Conservation (phyloP, 2,888 invertebrate genomes). For the Acrobasis repandana region DNA sequence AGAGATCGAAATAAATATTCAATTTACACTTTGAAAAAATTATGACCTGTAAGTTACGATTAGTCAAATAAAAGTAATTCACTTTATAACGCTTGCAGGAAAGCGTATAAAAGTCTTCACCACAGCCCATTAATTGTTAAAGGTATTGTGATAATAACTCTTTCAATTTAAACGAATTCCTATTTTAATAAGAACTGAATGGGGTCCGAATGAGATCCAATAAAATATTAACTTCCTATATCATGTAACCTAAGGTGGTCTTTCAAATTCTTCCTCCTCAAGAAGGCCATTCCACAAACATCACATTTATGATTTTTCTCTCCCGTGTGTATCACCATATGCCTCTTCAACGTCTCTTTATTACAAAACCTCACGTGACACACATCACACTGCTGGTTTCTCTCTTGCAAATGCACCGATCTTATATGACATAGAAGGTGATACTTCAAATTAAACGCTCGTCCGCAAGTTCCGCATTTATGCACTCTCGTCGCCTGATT, state of each 20-base stretch:
- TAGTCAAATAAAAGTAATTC: too few species aligned
- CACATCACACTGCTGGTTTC: conserved; percentile 78
- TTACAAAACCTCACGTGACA: conserved; percentile 80
- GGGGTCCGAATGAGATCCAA: background rate
- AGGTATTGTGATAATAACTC: too few species aligned
- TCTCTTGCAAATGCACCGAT: conserved; percentile 74
- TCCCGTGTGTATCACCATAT: conserved; percentile 82
- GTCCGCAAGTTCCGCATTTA: conserved; percentile 71
- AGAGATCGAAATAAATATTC: too few species aligned
- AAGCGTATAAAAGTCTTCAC: too few species aligned
- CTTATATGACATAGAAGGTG: conserved; percentile 71
- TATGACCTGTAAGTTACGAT: too few species aligned
- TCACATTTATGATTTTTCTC: conserved; percentile 82
- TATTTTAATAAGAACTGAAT: too few species aligned
- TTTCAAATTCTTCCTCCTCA: conserved; percentile 71
- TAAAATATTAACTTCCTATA: conserved; percentile 34
- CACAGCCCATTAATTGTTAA: too few species aligned
- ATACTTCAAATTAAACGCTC: conserved; percentile 71
- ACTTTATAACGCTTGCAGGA: too few species aligned
- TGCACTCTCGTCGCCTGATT: conserved; percentile 73
- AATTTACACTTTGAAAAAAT: too few species aligned
- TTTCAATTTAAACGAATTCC: too few species aligned
- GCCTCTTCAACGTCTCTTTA: conserved; percentile 80
- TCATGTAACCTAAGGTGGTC: conserved; percentile 72
- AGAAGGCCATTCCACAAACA: conserved; percentile 76